Base-by-base conservation (phyloP, 2,888 invertebrate species). In the Pristionchus maxplancki region DNA sequence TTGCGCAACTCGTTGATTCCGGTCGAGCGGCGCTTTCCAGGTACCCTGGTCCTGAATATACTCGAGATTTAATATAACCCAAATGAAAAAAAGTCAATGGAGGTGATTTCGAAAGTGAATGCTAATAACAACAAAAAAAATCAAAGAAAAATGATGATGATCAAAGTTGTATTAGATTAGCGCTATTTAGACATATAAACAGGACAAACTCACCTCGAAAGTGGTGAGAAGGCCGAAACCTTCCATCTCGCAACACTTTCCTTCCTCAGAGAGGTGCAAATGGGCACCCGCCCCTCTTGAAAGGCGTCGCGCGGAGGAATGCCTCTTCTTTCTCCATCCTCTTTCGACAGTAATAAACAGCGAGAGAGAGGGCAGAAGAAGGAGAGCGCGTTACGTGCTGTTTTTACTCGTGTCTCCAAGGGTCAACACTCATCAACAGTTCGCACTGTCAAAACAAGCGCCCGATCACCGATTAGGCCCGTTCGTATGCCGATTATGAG, bases 281-380 rank as follows among this genome's bases (percentile, higher is more conserved):
- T 58, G 6, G n/a, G n/a, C n/a, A n/a, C 58, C 64, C 71, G 37
- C 71, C 71, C 71, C 71, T n/a, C n/a, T 20, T 71, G 71, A 40
- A 71, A 71, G 71, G 71, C 37, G 37, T 15, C 31, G 28, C 31
- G 13, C 64, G 6, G 28, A 64, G 64, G 17, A 1, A 17, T 1
- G 13, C 20, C 58, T n/a, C 58, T 58, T 6, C 58, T 1, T 58
- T n/a, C 58, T n/a, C 58, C 58, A 58, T 8, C 9, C 58, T 9
- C 58, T 58, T n/a, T n/a, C 24, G 20, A 24, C n/a, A 9, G 58
- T 5, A 9, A 58, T 24, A 58, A n/a, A n/a, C 20, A 24, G n/a
- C n/a, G 58, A 58, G 58, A 58, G 58, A 58, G 58, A 24, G 58
- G 1, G 58, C 1, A 3, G n/a, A 58, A 24, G 24, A n/a, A 58